Evolutionary conservation across 2,113 vertebrate species (phyloP).

Genomic region (Passer domesticus): DNA sequence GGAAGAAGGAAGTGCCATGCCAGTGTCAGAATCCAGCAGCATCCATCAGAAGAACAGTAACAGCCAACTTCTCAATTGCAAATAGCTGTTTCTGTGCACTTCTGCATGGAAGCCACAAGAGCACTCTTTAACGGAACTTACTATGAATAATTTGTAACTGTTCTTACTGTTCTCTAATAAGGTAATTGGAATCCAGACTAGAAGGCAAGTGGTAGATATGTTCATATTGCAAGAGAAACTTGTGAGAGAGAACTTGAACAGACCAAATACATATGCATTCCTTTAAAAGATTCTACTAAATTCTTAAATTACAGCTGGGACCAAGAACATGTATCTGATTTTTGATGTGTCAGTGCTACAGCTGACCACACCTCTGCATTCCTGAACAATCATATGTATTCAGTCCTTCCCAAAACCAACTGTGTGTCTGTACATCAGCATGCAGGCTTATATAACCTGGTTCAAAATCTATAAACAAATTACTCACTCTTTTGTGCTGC

Average conservation of each 20-base stretch:
- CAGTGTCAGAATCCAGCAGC: constrained; percentile 53
- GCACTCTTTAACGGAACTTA: neutral
- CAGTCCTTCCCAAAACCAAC: neutral
- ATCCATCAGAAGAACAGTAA: constrained; percentile 56
- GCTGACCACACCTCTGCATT: neutral
- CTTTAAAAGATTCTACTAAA: neutral
- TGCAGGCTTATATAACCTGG: neutral
- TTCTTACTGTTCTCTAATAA: neutral
- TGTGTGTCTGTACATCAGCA: neutral
- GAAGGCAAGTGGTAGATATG: neutral
- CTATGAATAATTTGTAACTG: neutral
- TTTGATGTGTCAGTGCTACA: neutral
- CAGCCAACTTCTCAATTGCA: constrained; percentile 26
- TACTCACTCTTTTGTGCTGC: constrained; percentile 85
- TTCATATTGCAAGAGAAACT: neutral
- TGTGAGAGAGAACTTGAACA: neutral
- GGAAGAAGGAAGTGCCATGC: neutral
- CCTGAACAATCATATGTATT: neutral
- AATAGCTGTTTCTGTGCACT: constrained; percentile 60
- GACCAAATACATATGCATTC: accelerated
- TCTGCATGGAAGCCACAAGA: constrained; percentile 52
- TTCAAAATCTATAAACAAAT: neutral
- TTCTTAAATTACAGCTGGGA: neutral
- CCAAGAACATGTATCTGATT: neutral
- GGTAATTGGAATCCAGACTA: neutral